Conservation (phyloP, 2,797 vertebrate species). For the Echeneis naucrates region DNA sequence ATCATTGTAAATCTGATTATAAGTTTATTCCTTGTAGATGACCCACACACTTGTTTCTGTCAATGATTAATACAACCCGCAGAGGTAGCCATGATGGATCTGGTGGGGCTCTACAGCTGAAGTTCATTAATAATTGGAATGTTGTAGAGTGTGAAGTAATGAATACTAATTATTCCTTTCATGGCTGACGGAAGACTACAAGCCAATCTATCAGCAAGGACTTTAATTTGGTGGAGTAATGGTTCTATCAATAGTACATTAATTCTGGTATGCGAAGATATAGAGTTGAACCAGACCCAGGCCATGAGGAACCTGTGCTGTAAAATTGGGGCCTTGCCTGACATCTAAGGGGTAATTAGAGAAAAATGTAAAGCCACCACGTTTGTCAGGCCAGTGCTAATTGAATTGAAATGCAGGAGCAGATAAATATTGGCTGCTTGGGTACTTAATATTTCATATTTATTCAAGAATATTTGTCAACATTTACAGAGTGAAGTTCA, state of each 20-base stretch:
- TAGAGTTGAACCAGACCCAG: constrained; percentile 96
- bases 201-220: constrained; percentile 98
- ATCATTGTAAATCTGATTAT: constrained; percentile 85
- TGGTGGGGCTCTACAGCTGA: constrained; percentile 91
- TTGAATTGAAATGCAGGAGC: constrained; percentile 96
- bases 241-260: constrained; percentile 99
- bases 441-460: constrained; percentile 76
- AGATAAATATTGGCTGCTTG: constrained; percentile 85
- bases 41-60: constrained; percentile 86
- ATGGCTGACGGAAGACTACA: constrained; percentile 95
- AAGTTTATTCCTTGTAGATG: constrained; percentile 86
- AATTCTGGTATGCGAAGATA: constrained; percentile 99
- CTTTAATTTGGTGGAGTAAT: constrained; percentile 99
- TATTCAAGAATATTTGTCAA: constrained; percentile 73
- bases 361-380: constrained; percentile 95
- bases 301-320: constrained; percentile 87
- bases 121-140: constrained; percentile 99
- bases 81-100: constrained; percentile 94
- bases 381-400: constrained; percentile 91
- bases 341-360: constrained; percentile 94
- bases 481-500: constrained; percentile 60
- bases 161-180: constrained; percentile 99
- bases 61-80: constrained; percentile 90
- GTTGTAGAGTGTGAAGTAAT: constrained; percentile 99
- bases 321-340: constrained; percentile 90